Evolutionary conservation across 2,113 vertebrate genomes (phyloP).

Genomic region (Entomyzon cyanotis): DNA sequence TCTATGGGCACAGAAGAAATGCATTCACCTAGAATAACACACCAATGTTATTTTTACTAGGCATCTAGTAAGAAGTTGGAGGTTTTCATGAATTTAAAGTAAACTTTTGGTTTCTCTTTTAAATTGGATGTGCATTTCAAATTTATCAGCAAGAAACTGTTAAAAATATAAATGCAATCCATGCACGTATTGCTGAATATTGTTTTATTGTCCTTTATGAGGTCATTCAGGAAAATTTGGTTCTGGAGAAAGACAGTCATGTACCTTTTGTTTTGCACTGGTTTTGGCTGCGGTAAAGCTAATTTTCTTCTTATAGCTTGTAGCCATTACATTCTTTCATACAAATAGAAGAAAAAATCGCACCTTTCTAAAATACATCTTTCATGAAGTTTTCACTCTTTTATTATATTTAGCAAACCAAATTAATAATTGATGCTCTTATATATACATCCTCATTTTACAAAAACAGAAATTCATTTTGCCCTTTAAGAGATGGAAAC

Average conservation of each 20-base stretch:
- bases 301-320: background rate
- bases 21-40: background rate
- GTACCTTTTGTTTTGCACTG: background rate
- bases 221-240: background rate
- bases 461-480: background rate
- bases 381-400: background rate
- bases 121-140: background rate
- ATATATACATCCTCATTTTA: background rate
- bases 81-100: background rate
- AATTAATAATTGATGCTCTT: background rate
- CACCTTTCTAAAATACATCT: background rate
- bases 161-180: background rate
- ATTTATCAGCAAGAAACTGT: background rate
- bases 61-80: background rate
- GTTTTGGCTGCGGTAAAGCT: background rate
- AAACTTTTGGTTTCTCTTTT: background rate
- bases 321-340: background rate
- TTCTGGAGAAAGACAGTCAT: background rate
- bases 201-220: background rate
- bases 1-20: background rate
- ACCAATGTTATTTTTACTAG: background rate
- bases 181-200: background rate
- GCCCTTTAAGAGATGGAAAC: background rate
- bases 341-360: background rate
- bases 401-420: background rate